Percentiles rank a stretch among this genome's conserved stretches.
Conservation (phyloP, 2,113 vertebrate genomes). For the Barbus barbus region DNA sequence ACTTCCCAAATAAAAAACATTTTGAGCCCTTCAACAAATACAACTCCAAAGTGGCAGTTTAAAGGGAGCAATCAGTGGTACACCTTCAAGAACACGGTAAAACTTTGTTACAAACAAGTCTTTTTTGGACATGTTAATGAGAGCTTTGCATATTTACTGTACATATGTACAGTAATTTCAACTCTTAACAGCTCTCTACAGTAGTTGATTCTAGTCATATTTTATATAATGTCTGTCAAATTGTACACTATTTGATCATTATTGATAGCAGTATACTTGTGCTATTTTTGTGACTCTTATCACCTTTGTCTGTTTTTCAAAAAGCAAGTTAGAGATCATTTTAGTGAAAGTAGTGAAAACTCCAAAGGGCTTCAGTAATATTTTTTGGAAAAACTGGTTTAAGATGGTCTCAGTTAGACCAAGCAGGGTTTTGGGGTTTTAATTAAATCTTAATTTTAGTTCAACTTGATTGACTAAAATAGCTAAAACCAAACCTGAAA, state of each 20-base stretch:
- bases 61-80: conserved; percentile 60
- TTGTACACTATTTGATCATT: neutral
- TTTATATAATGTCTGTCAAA: neutral
- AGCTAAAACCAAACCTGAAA: no score
- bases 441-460: no score
- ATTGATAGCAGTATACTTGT: no score
- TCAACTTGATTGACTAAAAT: no score
- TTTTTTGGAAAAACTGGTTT: no score
- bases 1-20: neutral
- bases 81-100: conserved; percentile 58
- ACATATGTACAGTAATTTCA: no score
- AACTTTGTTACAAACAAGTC: neutral
- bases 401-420: no score
- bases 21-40: neutral
- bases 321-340: neutral
- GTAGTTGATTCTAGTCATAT: neutral
- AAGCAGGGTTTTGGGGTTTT: no score
- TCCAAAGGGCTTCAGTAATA: neutral
- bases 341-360: neutral
- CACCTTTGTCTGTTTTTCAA: no score
- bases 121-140: neutral
- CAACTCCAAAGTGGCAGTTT: conserved; percentile 65
- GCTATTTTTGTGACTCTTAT: neutral
- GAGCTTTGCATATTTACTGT: no score
- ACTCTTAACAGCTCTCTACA: neutral